phyloP scores from a whole-genome alignment of 1,140 invertebrate genomes.

The Macrobrachium rosenbergii region DNA sequence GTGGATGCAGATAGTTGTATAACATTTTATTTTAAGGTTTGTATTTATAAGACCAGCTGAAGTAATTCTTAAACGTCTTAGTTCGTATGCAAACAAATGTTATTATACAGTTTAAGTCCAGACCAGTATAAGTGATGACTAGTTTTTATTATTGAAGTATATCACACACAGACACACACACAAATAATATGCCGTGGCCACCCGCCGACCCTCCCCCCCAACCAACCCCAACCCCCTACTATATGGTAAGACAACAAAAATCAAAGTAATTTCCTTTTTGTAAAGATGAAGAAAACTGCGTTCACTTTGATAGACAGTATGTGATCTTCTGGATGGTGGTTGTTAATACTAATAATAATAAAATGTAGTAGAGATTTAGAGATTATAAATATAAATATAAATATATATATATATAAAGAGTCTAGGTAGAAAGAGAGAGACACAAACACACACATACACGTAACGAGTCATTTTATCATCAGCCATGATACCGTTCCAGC shows the following conservation, averaged over 20 bases:
- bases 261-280: conserved; percentile 39
- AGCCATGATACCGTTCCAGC: conserved; percentile 36
- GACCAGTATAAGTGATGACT: background rate
- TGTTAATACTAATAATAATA: background rate
- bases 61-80: background rate
- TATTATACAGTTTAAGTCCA: conserved; percentile 10
- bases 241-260: conserved; percentile 29
- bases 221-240: conserved; percentile 2
- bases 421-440: too few relatives aligned
- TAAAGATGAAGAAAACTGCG: conserved; percentile 11
- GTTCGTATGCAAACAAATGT: conserved; percentile 17
- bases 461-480: conserved; percentile 19
- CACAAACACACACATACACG: background rate
- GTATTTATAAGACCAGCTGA: conserved; percentile 4
- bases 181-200: background rate
- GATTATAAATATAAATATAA: too few relatives aligned
- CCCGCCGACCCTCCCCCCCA: background rate
- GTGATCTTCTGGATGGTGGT: conserved; percentile 30
- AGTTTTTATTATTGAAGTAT: conserved; percentile 1
- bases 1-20: conserved; percentile 44
- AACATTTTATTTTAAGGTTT: conserved; percentile 6
- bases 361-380: conserved; percentile 23
- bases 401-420: too few relatives aligned
- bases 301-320: conserved; percentile 23
- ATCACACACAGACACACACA: conserved; percentile 5